A percentile compares a stretch with the other conserved stretches of the same genome.
These are phyloP conservation scores for Cryptus armator DNA, from an alignment of 2,888 invertebrate species.

Conservation along the genomic window DNA sequence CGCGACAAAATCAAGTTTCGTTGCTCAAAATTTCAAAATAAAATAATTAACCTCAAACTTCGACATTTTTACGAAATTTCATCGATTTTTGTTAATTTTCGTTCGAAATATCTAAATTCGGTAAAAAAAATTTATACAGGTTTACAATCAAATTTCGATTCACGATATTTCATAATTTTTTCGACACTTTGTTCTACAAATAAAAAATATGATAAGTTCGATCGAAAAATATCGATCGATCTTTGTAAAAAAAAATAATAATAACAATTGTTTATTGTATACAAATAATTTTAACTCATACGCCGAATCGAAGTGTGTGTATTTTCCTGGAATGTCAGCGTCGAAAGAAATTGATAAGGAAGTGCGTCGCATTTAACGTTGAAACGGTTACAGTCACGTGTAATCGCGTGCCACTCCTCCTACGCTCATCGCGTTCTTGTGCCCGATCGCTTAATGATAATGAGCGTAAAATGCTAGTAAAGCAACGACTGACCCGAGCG, in stretches of 20 bases:
- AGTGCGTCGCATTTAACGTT: slow-evolving; percentile 22
- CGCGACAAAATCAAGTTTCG: neutral
- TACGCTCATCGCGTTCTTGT: neutral
- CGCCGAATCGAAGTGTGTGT: neutral
- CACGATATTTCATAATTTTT: too few species aligned
- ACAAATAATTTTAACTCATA: neutral
- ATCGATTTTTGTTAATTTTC: neutral
- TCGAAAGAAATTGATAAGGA: slow-evolving; percentile 49
- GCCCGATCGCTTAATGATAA: slow-evolving; percentile 10
- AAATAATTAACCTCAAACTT: too few species aligned
- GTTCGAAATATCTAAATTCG: neutral
- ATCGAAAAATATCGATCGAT: neutral
- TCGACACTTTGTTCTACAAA: too few species aligned
- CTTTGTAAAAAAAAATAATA: neutral
- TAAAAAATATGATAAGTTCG: neutral
- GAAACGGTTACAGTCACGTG: slow-evolving; percentile 14
- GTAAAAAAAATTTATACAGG: too few species aligned
- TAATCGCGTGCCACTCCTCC: slow-evolving; percentile 36
- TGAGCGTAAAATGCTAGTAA: neutral
- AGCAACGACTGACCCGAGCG: neutral
- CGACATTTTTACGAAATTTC: too few species aligned
- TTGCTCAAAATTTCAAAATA: neutral
- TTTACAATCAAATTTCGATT: too few species aligned
- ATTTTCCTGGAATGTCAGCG: neutral
- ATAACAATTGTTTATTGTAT: neutral